These are phyloP conservation scores for Nerophis lumbriciformis DNA, from an alignment of 2,113 vertebrate genomes.

Conservation along the genomic window DNA sequence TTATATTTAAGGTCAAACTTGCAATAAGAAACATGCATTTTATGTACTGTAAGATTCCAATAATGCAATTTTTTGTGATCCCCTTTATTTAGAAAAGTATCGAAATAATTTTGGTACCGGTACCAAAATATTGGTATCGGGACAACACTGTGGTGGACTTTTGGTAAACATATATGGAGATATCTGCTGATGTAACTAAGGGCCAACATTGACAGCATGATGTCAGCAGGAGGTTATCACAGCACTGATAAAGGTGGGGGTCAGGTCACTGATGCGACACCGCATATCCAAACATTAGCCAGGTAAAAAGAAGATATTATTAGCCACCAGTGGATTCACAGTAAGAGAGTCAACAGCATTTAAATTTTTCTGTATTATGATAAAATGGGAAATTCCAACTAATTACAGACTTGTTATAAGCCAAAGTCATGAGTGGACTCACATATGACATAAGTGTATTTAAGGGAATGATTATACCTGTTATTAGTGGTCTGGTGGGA, in stretches of 20 bases:
- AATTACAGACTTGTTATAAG: not conserved
- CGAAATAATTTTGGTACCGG: too few relatives aligned
- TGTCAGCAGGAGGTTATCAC: slow-evolving; percentile 54
- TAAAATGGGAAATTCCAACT: slow-evolving; percentile 7
- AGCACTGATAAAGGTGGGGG: slow-evolving; percentile 9
- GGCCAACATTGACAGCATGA: slow-evolving; percentile 49
- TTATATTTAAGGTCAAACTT: too few relatives aligned
- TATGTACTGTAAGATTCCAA: too few relatives aligned
- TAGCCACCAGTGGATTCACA: not conserved
- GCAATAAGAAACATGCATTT: too few relatives aligned
- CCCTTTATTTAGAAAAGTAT: too few relatives aligned
- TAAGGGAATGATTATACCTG: slow-evolving; percentile 24
- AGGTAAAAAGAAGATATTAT: not conserved
- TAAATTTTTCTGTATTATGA: not conserved
- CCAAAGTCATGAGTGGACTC: not conserved
- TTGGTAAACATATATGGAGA: too few relatives aligned
- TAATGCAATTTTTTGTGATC: too few relatives aligned
- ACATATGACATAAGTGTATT: not conserved
- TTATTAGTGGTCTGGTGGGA: slow-evolving; percentile 38
- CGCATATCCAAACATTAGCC: slow-evolving; percentile 28
- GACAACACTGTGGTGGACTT: too few relatives aligned
- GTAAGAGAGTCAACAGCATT: not conserved
- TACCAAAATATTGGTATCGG: too few relatives aligned
- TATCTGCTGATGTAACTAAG: slow-evolving; percentile 9
- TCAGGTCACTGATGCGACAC: slow-evolving; percentile 37